Percentiles rank a stretch among this genome's conserved stretches.
phyloP scores from a whole-genome alignment of 2,797 vertebrate genomes.

The Hoplostethus mediterraneus region DNA sequence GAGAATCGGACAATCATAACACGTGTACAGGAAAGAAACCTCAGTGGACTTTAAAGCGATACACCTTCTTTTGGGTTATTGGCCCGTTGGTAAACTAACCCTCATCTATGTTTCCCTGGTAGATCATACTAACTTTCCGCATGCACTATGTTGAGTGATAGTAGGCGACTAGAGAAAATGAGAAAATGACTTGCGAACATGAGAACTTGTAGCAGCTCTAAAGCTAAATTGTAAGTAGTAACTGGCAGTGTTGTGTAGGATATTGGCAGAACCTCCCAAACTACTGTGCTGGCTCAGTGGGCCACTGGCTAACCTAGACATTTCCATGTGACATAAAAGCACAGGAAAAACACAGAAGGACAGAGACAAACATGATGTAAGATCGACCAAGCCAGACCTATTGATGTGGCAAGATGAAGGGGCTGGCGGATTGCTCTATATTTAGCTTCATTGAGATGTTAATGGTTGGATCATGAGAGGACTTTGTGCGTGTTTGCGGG shows the following conservation, averaged over 20 bases:
- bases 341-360: conserved; percentile 45
- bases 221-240: no score
- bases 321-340: conserved; percentile 56
- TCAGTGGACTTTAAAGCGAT: not conserved
- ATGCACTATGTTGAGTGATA: no score
- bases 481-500: conserved; percentile 16
- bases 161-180: no score
- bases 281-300: conserved; percentile 50
- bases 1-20: not conserved
- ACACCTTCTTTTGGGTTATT: no score
- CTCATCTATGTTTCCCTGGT: no score
- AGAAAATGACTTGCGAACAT: no score
- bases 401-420: conserved; percentile 80
- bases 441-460: conserved; percentile 83
- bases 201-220: no score
- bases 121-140: no score
- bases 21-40: not conserved
- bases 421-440: conserved; percentile 67
- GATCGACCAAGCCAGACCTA: conserved; percentile 62
- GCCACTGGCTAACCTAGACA: conserved; percentile 34
- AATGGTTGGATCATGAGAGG: conserved; percentile 78
- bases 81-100: no score
- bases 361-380: conserved; percentile 26
- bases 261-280: conserved; percentile 7
- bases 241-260: no score